Percentiles rank a stretch among this genome's conserved stretches.
These are phyloP conservation scores for Alcedo quadribrachys DNA, from an alignment of 2,797 vertebrate genomes.

Conservation along the genomic window DNA sequence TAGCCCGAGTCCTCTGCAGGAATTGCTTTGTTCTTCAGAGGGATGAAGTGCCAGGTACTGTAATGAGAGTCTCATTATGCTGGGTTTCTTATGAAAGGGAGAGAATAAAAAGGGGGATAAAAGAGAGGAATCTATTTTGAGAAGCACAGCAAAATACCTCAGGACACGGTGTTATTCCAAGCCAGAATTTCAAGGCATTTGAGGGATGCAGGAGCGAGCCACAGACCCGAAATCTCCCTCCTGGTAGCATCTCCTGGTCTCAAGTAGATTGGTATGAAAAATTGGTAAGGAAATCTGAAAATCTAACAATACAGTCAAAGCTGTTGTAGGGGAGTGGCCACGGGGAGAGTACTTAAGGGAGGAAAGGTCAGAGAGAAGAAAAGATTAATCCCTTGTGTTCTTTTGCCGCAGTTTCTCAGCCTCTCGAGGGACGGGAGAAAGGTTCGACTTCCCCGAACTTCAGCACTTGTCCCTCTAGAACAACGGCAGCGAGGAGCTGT, in stretches of 20 bases:
- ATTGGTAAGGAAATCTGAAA: neutral
- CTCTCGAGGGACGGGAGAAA: neutral
- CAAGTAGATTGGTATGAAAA: neutral
- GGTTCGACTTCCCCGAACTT: neutral
- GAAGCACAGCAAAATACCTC: neutral
- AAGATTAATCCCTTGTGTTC: neutral
- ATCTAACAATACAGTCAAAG: neutral
- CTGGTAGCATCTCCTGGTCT: neutral
- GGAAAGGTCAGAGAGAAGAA: neutral
- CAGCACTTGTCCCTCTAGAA: neutral
- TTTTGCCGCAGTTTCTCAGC: neutral
- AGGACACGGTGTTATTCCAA: neutral
- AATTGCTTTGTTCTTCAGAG: neutral
- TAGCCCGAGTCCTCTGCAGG: neutral
- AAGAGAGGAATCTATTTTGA: neutral
- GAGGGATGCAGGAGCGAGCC: neutral
- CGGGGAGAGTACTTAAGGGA: neutral
- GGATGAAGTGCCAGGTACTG: neutral
- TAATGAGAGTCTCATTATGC: neutral
- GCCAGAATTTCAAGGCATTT: neutral
- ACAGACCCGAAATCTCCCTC: neutral
- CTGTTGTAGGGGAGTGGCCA: neutral
- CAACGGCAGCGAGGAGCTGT: neutral
- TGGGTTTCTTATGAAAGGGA: neutral
- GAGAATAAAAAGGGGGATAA: neutral